Base-by-base conservation (phyloP, 2,888 invertebrate genomes). In the Drosophila barbarae region DNA sequence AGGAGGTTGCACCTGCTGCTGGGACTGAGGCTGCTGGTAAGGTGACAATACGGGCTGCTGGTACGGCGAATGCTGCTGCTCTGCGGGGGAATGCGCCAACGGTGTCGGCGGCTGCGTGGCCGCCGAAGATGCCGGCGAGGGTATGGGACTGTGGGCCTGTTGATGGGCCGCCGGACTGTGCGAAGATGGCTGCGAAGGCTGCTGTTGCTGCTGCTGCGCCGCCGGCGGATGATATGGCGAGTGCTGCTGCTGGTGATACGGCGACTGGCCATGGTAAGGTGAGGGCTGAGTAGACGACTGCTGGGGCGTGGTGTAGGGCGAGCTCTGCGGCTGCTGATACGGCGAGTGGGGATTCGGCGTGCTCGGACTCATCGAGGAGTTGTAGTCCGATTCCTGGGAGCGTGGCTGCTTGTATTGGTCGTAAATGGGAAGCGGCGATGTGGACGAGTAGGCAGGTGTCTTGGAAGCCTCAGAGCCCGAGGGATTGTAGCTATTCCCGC, bases 401-500 rank as follows among this genome's bases (percentile, higher is more conserved):
- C 90, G 90, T 2, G 90, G 88, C 46, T 91, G 89, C 77, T 92
- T 92, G 28, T 90, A 89, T 21, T 92, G 91, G 72, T 94, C 94
- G 73, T 93, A 84, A 13, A 88, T 87, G 32, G 89, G 88, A 54
- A 88, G 76, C 26, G 88, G 88, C 18, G 88, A 88, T 7, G 88
- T 86, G 13, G 88, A 88, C 10, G 88, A 88, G 60, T 89, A 88
- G 0, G 88, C 88, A 0, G 89, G 88, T 3, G 88, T 87, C 58
- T 89, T 89, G 8, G 88, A 89, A 3, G 87, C 87, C 69, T 89
- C 89, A 0, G 88, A 88, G 0, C 88, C 88, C 4, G 89, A 86
- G 2, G 88, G 87, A 74, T 88, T 88, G 26, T 89, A 89, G 57
- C 88, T 88, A 46, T 88, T 88, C 0, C 86, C 86, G 2, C 88